Conservation (phyloP, 2,113 vertebrate genomes). For the Peromyscus californicus region DNA sequence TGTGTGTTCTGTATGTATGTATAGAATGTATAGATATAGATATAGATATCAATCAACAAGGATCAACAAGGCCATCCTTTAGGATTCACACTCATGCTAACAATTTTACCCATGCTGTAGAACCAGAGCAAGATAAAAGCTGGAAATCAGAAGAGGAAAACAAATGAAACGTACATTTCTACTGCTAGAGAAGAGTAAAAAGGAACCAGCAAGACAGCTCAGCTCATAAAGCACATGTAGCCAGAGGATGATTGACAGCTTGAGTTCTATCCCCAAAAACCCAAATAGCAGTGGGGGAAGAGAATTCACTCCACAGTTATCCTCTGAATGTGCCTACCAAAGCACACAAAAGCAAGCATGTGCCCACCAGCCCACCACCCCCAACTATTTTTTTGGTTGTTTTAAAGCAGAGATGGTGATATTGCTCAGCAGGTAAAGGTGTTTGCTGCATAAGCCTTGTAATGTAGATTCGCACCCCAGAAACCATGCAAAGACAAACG, state of each 20-base stretch:
- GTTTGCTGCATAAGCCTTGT: not conserved
- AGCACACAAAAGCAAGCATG: no score
- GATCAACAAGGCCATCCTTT: no score
- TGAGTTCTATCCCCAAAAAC: not conserved
- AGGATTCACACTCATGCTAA: no score
- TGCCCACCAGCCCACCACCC: not conserved
- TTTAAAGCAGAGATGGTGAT: not conserved
- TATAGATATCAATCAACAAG: no score
- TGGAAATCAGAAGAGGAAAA: no score
- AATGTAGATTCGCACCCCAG: not conserved
- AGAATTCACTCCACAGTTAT: not conserved
- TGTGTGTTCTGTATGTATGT: no score
- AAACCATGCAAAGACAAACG: not conserved
- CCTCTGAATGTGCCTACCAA: not conserved
- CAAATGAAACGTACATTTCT: no score
- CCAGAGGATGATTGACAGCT: not conserved
- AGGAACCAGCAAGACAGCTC: no score
- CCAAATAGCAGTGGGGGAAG: not conserved
- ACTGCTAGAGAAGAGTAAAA: slow-evolving; percentile 4
- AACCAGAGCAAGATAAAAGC: no score
- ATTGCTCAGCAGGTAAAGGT: not conserved
- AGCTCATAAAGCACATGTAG: not conserved
- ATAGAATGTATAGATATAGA: no score
- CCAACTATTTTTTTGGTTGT: not conserved
- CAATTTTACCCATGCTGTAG: no score